These are phyloP conservation scores for Tethya wilhelma DNA, from an alignment of 37 sponge, comb jelly and placozoan species.

Conservation along the genomic window DNA sequence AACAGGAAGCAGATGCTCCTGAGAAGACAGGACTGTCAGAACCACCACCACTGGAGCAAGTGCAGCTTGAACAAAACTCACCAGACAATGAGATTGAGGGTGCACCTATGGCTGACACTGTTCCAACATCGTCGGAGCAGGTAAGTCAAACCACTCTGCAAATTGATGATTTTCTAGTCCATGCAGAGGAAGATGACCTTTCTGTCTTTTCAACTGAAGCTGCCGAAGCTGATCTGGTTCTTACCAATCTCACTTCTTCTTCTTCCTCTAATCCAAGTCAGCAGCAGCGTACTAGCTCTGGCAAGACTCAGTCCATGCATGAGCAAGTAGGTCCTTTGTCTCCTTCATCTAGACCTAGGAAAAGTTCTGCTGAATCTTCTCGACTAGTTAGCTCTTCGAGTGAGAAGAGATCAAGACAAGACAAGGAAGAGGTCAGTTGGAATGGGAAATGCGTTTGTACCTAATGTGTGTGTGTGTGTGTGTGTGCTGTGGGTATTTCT, in stretches of 20 bases:
- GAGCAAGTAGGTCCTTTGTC: too few relatives aligned
- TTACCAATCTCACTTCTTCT: neutral
- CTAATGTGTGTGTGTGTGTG: too few relatives aligned
- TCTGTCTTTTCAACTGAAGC: constrained; percentile 56
- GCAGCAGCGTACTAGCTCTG: neutral
- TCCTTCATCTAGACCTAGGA: neutral
- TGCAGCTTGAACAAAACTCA: neutral
- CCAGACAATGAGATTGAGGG: neutral
- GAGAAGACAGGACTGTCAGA: neutral
- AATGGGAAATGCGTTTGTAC: too few relatives aligned
- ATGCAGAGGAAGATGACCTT: constrained; percentile 70
- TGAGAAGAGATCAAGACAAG: too few relatives aligned
- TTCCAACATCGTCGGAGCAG: constrained; percentile 12
- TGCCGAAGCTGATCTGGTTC: constrained; percentile 36
- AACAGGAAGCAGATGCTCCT: neutral
- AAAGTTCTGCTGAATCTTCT: neutral
- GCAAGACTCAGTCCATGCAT: neutral
- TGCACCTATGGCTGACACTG: neutral
- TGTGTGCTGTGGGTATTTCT: too few relatives aligned
- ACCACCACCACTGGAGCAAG: neutral
- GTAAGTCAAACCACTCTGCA: constrained; percentile 22
- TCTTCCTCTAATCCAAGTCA: neutral
- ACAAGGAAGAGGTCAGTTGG: too few relatives aligned
- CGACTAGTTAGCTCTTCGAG: neutral
- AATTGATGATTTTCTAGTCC: constrained; percentile 62